These are phyloP conservation scores for Acronicta alni DNA, from an alignment of 2,888 invertebrate genomes.

Conservation along the genomic window DNA sequence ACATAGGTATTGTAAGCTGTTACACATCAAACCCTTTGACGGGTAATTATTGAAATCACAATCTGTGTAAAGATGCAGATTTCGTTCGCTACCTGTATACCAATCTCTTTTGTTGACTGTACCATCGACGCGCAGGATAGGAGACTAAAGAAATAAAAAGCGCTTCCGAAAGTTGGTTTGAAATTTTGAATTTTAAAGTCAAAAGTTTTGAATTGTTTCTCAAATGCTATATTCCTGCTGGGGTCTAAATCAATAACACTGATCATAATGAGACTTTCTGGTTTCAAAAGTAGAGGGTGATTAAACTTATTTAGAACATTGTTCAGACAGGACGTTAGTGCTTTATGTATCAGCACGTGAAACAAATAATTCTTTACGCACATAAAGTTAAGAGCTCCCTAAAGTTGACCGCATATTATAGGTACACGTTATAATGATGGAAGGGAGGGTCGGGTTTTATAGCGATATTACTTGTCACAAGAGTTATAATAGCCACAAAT, in stretches of 20 bases:
- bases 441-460: constrained; percentile 68
- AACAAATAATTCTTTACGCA: constrained; percentile 60
- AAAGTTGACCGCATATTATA: constrained; percentile 71
- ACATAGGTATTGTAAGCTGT: too few species aligned
- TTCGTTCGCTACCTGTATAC: too few species aligned
- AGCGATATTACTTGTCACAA: constrained; percentile 70
- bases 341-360: constrained; percentile 33
- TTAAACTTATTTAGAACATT: constrained; percentile 21
- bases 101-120: too few species aligned
- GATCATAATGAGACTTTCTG: neutral
- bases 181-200: neutral
- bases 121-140: too few species aligned
- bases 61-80: too few species aligned
- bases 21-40: too few species aligned
- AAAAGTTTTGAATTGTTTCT: constrained; percentile 3
- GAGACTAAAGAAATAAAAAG: neutral
- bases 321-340: constrained; percentile 19
- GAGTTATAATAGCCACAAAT: constrained; percentile 64
- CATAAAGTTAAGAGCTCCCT: constrained; percentile 61
- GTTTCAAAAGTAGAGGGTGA: neutral
- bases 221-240: neutral
- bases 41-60: too few species aligned
- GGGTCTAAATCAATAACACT: neutral
- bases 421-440: constrained; percentile 68
- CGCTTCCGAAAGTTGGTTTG: constrained; percentile 1